Evolutionary conservation across 2,797 vertebrate genomes (phyloP), one percentile per base, ranked within the genome.

Genomic region (Etheostoma nigrum): DNA sequence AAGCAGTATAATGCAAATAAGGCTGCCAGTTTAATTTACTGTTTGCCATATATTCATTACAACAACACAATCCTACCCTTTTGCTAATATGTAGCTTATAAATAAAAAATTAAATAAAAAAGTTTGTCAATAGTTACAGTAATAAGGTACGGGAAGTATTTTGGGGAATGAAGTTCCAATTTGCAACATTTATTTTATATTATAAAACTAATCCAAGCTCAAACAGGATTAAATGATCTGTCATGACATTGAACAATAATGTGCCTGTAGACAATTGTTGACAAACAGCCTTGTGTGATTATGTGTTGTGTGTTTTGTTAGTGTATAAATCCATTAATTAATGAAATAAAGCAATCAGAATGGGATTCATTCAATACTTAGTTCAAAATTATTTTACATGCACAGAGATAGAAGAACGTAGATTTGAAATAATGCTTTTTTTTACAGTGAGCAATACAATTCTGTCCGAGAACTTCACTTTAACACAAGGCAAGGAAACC

Each of bases 41-140:
- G 16, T 78, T 76, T 69, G 47, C 67, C 70, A 74, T 68, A 72
- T 75, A 48, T 62, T 45, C 25, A 67, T 15, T 14, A 42, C 15
- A 30, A 30, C 1, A 53, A 60, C 16, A 71, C 60, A 78, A 48
- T 61, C 2, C 40, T 78, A 72, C 40, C 1, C 49, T 49, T 51
- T 49, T 54, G 36, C 11, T 30, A n/a, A 52, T 61, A 69, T 7
- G 21, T 53, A n/a, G 61, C 58, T 67, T 18, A 58, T 59, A 19
- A 60, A 68, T 53, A 48, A 40, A 40, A 66, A 76, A 74, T 62
- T 33, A 72, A 74, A 67, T 36, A 6, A 25, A 52, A 53, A 27
- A 1, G 25, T 18, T 58, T 23, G 47, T 67, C 0, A 62, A 79
- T 42, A 58, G 15, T 42, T 55, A 40, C 36, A 40, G 36, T 40